phyloP scores from a whole-genome alignment of 2,113 vertebrate genomes.

The Helogale parvula region DNA sequence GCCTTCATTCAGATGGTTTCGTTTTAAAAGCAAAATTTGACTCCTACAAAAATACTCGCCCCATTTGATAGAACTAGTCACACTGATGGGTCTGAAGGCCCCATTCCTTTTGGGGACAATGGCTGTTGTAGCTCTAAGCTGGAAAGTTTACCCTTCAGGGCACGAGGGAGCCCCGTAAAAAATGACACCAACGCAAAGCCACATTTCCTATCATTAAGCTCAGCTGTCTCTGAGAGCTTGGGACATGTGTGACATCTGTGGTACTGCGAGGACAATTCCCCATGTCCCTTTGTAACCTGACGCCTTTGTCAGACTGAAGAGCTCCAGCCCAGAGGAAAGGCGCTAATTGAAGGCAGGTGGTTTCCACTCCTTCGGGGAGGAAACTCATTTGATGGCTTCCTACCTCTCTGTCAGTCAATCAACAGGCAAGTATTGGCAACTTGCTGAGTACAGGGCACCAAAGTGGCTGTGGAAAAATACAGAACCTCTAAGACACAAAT shows the following conservation, averaged over 20 bases:
- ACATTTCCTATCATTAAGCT: conserved; percentile 75
- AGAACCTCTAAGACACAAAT: conserved; percentile 34
- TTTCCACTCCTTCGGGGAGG: conserved; percentile 73
- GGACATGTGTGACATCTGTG: conserved; percentile 83
- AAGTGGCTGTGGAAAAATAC: background rate
- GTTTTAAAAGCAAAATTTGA: background rate
- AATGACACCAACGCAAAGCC: conserved; percentile 67
- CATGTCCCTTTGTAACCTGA: conserved; percentile 66
- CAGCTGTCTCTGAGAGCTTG: conserved; percentile 81
- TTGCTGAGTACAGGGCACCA: background rate
- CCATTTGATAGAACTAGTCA: conserved; percentile 26
- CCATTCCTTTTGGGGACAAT: background rate
- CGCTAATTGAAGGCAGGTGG: conserved; percentile 79
- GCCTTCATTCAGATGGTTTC: background rate
- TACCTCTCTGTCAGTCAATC: conserved; percentile 73
- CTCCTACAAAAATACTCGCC: conserved; percentile 19
- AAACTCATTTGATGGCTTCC: conserved; percentile 68
- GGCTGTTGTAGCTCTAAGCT: conserved; percentile 51
- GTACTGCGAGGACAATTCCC: conserved; percentile 77
- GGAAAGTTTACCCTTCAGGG: conserved; percentile 69
- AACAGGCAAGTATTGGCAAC: background rate
- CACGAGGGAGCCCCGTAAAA: conserved; percentile 69
- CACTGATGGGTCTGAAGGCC: background rate
- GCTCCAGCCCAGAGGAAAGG: conserved; percentile 61
- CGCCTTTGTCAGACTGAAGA: conserved; percentile 69